phyloP scores from a whole-genome alignment of 2,888 invertebrate genomes.

The Euclidia mi region DNA sequence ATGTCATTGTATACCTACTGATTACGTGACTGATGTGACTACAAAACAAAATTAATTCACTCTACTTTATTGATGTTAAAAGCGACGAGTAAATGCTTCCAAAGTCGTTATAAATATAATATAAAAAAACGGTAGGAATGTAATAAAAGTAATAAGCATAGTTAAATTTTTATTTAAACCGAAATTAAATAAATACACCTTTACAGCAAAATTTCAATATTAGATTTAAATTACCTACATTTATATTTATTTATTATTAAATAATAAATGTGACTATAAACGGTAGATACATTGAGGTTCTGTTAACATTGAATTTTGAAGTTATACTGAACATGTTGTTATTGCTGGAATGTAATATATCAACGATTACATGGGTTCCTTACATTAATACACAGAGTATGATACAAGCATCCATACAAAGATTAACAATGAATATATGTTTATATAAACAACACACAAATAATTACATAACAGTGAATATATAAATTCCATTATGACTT shows the following conservation, averaged over 20 bases:
- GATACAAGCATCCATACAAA: constrained; percentile 60
- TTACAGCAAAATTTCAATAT: constrained; percentile 83
- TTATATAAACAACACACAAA: constrained; percentile 59
- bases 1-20: too few relatives aligned
- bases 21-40: too few relatives aligned
- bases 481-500: constrained; percentile 66
- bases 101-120: too few relatives aligned
- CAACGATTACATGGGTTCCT: constrained; percentile 10
- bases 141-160: constrained; percentile 55
- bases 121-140: too few relatives aligned
- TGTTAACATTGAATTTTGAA: constrained; percentile 15
- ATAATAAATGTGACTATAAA: constrained; percentile 89
- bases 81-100: too few relatives aligned
- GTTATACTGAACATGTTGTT: constrained; percentile 4
- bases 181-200: constrained; percentile 86
- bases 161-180: constrained; percentile 83
- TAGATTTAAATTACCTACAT: constrained; percentile 78
- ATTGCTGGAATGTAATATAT: constrained; percentile 11
- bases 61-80: too few relatives aligned
- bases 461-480: constrained; percentile 60
- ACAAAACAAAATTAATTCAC: too few relatives aligned
- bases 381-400: constrained; percentile 49
- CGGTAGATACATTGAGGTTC: constrained; percentile 40
- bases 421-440: constrained; percentile 60
- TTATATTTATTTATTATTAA: constrained; percentile 60